A percentile compares a stretch with the other conserved stretches of the same genome.
Evolutionary conservation across 2,113 vertebrate genomes (phyloP).

Genomic region (Chaenocephalus aceratus): DNA sequence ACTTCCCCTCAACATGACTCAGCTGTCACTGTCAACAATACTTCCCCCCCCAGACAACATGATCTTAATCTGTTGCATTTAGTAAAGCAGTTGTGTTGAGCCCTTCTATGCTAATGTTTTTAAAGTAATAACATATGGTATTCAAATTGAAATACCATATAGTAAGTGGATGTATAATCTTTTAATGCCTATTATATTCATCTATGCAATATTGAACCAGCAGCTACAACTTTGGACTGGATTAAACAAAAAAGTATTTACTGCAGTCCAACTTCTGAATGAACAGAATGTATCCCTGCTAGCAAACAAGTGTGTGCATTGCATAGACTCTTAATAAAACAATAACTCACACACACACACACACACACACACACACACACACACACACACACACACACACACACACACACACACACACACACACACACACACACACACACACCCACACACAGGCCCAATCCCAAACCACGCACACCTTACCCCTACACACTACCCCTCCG

Average conservation of each 20-base stretch:
- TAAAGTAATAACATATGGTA: no score
- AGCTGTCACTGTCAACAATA: not conserved
- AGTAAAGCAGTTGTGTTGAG: not conserved
- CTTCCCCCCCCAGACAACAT: not conserved
- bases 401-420: no score
- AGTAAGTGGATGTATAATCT: not conserved
- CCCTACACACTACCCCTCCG: no score
- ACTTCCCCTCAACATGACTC: not conserved
- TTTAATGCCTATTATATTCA: not conserved
- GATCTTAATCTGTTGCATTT: not conserved
- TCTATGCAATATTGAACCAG: not conserved
- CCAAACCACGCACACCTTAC: no score
- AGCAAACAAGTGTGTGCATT: not conserved
- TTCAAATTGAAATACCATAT: not conserved
- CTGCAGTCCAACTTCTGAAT: not conserved
- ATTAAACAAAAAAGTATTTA: not conserved
- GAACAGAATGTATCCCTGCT: not conserved
- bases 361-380: no score
- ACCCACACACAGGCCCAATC: no score
- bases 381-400: no score
- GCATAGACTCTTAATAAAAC: not conserved
- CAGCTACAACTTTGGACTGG: not conserved
- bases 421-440: no score
- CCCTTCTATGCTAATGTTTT: not conserved
- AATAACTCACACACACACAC: no score